phyloP scores from a whole-genome alignment of 2,113 vertebrate species.

The Gymnarchus niloticus region DNA sequence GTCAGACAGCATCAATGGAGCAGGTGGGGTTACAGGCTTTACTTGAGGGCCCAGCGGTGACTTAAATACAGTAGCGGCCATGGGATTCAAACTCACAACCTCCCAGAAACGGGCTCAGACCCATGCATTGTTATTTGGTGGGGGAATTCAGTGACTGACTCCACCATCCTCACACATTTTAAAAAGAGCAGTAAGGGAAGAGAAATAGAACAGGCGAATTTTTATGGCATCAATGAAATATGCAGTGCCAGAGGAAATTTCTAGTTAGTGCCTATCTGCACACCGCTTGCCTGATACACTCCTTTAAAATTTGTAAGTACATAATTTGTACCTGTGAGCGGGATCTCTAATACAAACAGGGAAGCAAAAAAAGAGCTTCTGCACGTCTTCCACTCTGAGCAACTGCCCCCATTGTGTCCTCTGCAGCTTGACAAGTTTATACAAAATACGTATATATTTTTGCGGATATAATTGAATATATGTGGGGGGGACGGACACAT shows the following conservation, averaged over 20 bases:
- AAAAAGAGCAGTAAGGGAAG: neutral
- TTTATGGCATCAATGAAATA: neutral
- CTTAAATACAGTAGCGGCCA: no score
- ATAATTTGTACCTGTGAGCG: neutral
- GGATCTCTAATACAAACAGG: neutral
- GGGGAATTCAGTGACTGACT: neutral
- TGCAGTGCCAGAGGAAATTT: neutral
- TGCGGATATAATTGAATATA: neutral
- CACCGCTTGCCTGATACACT: neutral
- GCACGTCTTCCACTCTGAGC: neutral
- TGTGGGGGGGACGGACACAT: no score
- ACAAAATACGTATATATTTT: no score
- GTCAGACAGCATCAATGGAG: no score
- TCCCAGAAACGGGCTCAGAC: no score
- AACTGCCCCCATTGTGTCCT: no score
- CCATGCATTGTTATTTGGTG: neutral
- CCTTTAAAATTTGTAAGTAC: neutral
- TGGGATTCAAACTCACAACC: no score
- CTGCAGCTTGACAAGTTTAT: no score
- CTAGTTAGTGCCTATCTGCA: neutral
- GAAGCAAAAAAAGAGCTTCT: neutral
- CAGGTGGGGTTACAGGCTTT: no score
- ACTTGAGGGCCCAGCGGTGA: no score
- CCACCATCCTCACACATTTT: neutral
- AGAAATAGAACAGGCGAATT: neutral